Evolutionary conservation across 2,888 invertebrate species (phyloP).

Genomic region (Amiota minor): DNA sequence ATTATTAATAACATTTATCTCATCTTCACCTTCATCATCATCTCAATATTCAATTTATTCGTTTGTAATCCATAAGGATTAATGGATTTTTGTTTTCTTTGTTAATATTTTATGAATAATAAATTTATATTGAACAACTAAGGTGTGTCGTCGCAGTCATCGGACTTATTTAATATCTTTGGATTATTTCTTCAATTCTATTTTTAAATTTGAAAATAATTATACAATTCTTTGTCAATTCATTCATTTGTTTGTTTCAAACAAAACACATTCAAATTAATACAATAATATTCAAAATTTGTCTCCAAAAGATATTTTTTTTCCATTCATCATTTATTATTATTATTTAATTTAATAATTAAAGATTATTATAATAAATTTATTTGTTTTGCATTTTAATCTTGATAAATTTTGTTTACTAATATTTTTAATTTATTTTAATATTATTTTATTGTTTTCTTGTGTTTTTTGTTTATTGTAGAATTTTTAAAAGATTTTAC

Average conservation of each 20-base stretch:
- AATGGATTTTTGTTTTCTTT: not conserved
- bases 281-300: no score
- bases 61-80: not conserved
- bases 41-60: not conserved
- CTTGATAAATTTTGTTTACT: conserved; percentile 5
- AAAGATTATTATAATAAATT: not conserved
- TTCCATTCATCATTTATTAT: no score
- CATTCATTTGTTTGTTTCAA: no score
- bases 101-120: conserved; percentile 3
- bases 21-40: conserved; percentile 14
- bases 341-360: no score
- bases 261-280: no score
- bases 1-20: conserved; percentile 53
- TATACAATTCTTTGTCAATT: no score
- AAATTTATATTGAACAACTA: conserved; percentile 46
- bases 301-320: no score
- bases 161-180: conserved; percentile 58
- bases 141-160: not conserved
- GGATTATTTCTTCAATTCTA: conserved; percentile 48
- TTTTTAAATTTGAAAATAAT: no score
- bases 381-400: not conserved
- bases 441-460: not conserved
- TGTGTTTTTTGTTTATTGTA: not conserved
- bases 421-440: not conserved
- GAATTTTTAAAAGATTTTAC: conserved; percentile 24